These are phyloP conservation scores for Chalcis sispes DNA, from an alignment of 2,888 invertebrate species.

Conservation along the genomic window DNA sequence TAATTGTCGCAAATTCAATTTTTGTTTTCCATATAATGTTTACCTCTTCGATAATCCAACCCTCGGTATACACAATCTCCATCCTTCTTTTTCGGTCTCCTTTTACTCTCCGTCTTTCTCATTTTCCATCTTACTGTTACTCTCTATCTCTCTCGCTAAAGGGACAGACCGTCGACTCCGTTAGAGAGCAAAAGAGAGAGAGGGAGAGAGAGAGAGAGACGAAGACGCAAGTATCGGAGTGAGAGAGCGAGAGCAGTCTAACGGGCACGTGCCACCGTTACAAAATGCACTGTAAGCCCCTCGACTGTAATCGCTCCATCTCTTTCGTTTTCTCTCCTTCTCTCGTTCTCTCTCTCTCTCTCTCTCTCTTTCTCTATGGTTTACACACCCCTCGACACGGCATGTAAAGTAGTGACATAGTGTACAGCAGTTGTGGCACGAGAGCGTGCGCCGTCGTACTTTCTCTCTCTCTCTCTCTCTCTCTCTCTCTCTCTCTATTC, in stretches of 20 bases:
- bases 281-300: constrained; percentile 63
- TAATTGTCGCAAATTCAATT: background rate
- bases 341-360: constrained; percentile 46
- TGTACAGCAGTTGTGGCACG: constrained; percentile 39
- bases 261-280: constrained; percentile 71
- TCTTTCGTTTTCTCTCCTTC: constrained; percentile 43
- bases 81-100: too few relatives aligned
- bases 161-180: constrained; percentile 27
- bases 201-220: constrained; percentile 23
- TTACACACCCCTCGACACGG: constrained; percentile 32
- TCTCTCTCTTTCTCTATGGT: constrained; percentile 14
- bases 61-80: background rate
- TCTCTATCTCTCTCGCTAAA: background rate
- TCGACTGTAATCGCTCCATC: constrained; percentile 39
- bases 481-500: constrained; percentile 2
- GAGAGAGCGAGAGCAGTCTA: constrained; percentile 53
- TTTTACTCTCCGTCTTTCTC: constrained; percentile 3
- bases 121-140: too few relatives aligned
- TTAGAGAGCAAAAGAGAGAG: constrained; percentile 35
- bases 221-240: constrained; percentile 34
- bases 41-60: background rate
- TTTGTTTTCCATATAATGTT: background rate
- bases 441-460: constrained; percentile 2
- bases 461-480: background rate
- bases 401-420: constrained; percentile 20